Evolutionary conservation across 2,797 vertebrate genomes (phyloP).

Genomic region (Periparus ater): DNA sequence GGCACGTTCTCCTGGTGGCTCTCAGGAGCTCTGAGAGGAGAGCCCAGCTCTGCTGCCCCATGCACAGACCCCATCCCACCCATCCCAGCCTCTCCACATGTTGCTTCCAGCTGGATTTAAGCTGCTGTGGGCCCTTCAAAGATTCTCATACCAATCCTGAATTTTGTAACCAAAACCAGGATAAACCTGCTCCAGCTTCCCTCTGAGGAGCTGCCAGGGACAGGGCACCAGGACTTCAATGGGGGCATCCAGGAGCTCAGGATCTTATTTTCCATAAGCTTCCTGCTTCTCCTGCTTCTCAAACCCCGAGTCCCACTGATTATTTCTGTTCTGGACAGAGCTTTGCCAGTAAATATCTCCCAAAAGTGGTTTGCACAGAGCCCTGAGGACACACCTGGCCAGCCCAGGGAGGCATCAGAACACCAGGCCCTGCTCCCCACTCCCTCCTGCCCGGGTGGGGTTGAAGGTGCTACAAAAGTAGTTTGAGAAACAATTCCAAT

Average conservation of each 20-base stretch:
- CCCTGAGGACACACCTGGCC: not conserved
- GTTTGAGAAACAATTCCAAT: not conserved
- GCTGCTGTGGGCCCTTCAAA: rapidly evolving
- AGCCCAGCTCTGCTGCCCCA: rapidly evolving
- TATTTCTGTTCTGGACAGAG: not conserved
- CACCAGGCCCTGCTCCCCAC: not conserved
- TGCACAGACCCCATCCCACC: rapidly evolving
- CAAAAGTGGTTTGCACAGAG: rapidly evolving
- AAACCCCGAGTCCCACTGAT: not conserved
- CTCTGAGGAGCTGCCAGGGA: not conserved
- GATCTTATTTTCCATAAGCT: not conserved
- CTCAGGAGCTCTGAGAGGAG: not conserved
- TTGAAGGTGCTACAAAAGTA: not conserved
- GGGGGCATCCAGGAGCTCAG: not conserved
- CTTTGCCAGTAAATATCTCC: not conserved
- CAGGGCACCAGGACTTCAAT: not conserved
- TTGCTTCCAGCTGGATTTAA: not conserved
- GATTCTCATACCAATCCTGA: too few relatives aligned
- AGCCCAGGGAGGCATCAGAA: not conserved
- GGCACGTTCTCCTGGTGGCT: not conserved
- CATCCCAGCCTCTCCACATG: rapidly evolving
- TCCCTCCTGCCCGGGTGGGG: not conserved
- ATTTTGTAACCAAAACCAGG: not conserved
- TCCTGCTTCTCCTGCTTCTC: not conserved
- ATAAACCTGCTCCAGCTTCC: not conserved